These are phyloP conservation scores for Rhinoptilus africanus DNA, from an alignment of 2,113 vertebrate genomes.

Conservation along the genomic window DNA sequence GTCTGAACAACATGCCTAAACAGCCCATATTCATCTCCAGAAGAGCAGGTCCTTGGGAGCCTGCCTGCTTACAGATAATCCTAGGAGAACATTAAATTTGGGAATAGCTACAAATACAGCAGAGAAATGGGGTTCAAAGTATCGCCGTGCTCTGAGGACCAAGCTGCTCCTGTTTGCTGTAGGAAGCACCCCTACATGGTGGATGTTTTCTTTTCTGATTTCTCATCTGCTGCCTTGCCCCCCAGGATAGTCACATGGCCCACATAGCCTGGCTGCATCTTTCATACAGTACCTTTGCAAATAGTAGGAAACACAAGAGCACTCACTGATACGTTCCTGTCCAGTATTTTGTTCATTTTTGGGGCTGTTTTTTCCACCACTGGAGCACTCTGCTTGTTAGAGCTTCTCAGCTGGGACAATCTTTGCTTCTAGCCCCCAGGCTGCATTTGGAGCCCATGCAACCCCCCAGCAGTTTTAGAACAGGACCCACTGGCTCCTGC, in stretches of 20 bases:
- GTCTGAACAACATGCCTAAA: background rate
- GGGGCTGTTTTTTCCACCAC: background rate
- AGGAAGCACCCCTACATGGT: background rate
- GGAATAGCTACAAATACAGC: background rate
- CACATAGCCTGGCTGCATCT: background rate
- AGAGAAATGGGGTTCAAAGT: background rate
- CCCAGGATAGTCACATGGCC: background rate
- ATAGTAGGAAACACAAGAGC: background rate
- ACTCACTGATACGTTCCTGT: fast-evolving
- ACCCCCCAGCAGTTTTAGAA: background rate
- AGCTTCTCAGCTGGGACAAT: background rate
- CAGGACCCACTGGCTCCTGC: background rate
- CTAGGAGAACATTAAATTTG: background rate
- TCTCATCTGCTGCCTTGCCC: background rate
- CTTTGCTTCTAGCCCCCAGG: background rate
- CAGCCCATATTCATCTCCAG: background rate
- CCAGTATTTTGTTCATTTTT: background rate
- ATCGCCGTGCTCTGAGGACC: background rate
- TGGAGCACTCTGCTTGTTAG: background rate
- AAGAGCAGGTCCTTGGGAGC: background rate
- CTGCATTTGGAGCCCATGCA: background rate
- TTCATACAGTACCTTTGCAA: background rate
- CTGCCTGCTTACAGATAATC: background rate
- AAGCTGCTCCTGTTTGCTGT: background rate
- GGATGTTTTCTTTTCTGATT: background rate